Percentiles rank a stretch among this genome's conserved stretches.
These are phyloP conservation scores for Hipparchia semele DNA, from an alignment of 2,888 invertebrate species.

Conservation along the genomic window DNA sequence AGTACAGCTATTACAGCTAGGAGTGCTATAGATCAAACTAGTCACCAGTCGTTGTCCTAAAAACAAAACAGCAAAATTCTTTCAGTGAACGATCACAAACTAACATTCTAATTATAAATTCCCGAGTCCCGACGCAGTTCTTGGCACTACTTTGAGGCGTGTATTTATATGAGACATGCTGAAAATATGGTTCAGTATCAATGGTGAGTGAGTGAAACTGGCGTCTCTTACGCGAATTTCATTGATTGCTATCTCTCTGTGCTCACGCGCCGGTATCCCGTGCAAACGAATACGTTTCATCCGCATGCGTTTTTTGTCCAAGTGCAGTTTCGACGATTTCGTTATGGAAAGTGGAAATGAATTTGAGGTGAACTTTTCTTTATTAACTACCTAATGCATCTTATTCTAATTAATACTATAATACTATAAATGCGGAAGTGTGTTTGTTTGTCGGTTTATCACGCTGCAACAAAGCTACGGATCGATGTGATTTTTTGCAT, in stretches of 20 bases:
- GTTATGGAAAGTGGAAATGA: constrained; percentile 74
- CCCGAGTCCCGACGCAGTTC: constrained; percentile 51
- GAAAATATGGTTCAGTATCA: constrained; percentile 64
- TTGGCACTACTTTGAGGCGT: constrained; percentile 64
- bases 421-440: too few species aligned
- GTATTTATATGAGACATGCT: constrained; percentile 73
- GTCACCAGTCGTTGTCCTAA: constrained; percentile 27
- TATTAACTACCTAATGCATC: neutral
- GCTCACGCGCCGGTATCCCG: constrained; percentile 45
- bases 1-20: neutral
- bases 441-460: too few species aligned
- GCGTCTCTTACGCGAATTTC: constrained; percentile 49
- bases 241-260: neutral
- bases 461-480: too few species aligned
- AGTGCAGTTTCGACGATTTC: constrained; percentile 67
- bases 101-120: constrained; percentile 50
- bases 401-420: too few species aligned
- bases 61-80: constrained; percentile 27
- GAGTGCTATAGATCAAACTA: neutral
- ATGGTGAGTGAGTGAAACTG: constrained; percentile 48
- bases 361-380: constrained; percentile 63
- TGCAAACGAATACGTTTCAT: constrained; percentile 48
- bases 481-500: too few species aligned
- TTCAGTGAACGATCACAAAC: constrained; percentile 31
- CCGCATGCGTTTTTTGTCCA: constrained; percentile 59